phyloP scores from a whole-genome alignment of 2,113 vertebrate species.

The Larimichthys crocea region DNA sequence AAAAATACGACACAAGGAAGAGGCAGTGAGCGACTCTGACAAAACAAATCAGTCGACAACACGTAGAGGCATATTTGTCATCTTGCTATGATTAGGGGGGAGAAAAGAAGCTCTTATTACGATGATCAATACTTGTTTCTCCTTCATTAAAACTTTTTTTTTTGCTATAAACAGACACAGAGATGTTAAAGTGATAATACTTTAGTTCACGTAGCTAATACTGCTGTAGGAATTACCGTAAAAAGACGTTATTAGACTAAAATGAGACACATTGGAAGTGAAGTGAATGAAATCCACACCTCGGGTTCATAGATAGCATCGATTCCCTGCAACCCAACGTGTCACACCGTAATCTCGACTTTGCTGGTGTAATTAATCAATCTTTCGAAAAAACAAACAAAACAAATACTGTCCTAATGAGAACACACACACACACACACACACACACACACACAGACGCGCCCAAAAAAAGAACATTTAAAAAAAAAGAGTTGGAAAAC shows the following conservation, averaged over 20 bases:
- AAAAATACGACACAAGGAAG: conserved; percentile 37
- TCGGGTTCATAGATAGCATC: conserved; percentile 31
- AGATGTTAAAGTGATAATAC: conserved; percentile 28
- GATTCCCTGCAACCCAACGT: conserved; percentile 37
- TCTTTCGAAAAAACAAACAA: conserved; percentile 9
- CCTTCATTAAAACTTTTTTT: conserved; percentile 54
- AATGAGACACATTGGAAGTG: conserved; percentile 17
- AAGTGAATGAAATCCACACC: conserved; percentile 26
- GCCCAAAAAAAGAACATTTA: neutral
- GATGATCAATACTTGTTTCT: conserved; percentile 37
- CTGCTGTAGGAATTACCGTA: conserved; percentile 31
- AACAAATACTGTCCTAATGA: conserved; percentile 11
- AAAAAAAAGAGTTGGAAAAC: conserved; percentile 10
- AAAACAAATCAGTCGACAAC: conserved; percentile 21
- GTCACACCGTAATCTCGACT: conserved; percentile 40
- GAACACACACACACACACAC: conserved; percentile 8
- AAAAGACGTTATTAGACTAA: neutral
- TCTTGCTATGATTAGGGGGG: conserved; percentile 35
- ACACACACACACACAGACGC: conserved; percentile 7
- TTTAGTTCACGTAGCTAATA: conserved; percentile 44
- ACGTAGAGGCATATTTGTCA: conserved; percentile 13
- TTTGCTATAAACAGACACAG: conserved; percentile 1
- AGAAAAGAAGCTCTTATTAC: conserved; percentile 21
- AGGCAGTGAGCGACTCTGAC: conserved; percentile 59
- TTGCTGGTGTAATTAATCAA: conserved; percentile 77